A percentile compares a stretch with the other conserved stretches of the same genome.
Conservation (phyloP, 2,888 invertebrate genomes). For the Calameuta idolon region DNA sequence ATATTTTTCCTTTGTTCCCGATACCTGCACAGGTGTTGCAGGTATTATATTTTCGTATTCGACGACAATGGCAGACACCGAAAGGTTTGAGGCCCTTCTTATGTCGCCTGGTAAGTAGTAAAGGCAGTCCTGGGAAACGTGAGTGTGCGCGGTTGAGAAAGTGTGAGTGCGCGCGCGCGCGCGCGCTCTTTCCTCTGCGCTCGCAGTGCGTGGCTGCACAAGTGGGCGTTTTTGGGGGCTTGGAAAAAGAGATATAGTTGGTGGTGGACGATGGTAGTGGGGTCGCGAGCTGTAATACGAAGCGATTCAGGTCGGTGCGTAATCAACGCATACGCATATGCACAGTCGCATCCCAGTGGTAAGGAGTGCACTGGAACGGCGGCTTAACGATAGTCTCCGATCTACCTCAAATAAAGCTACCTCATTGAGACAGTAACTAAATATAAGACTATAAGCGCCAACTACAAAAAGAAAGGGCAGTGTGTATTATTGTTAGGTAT, state of each 20-base stretch:
- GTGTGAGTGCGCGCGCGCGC: slow-evolving; percentile 16
- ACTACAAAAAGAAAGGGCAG: neutral
- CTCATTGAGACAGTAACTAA: neutral
- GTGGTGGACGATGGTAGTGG: slow-evolving; percentile 14
- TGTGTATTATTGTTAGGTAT: neutral
- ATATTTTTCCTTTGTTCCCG: neutral
- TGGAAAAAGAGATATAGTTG: neutral
- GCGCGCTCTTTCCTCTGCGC: slow-evolving; percentile 10
- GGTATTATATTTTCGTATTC: neutral
- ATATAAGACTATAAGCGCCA: neutral
- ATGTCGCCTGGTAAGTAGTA: neutral
- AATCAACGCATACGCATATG: slow-evolving; percentile 32
- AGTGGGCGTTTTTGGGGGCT: slow-evolving; percentile 39
- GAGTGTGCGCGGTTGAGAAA: neutral
- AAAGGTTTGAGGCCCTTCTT: neutral
- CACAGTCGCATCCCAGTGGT: slow-evolving; percentile 22
- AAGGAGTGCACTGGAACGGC: slow-evolving; percentile 17
- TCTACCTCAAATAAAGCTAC: slow-evolving; percentile 4
- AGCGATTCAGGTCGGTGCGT: slow-evolving; percentile 28
- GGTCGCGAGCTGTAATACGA: slow-evolving; percentile 25
- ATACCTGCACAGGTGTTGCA: neutral
- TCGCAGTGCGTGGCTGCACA: slow-evolving; percentile 16
- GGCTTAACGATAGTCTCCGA: neutral
- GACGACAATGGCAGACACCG: neutral
- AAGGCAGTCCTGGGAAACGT: neutral